Conservation (phyloP, 2,797 vertebrate genomes). For the Podargus strigoides region DNA sequence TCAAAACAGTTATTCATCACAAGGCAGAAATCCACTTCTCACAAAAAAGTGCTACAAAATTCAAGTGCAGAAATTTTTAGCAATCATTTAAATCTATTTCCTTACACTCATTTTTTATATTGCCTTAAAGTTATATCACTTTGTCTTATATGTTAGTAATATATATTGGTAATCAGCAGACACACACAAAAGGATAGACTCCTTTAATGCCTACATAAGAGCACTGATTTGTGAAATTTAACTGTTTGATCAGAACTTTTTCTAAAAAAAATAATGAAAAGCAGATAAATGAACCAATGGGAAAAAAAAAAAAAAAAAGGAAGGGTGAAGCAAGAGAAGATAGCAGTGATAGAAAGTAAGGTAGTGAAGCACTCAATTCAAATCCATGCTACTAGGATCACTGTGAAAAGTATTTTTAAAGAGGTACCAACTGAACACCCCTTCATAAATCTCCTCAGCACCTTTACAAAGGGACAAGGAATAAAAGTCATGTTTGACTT, state of each 20-base stretch:
- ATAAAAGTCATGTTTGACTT: too few relatives aligned
- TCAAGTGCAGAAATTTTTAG: neutral
- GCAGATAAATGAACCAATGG: neutral
- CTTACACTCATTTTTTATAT: neutral
- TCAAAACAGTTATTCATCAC: neutral
- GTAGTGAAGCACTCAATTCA: neutral
- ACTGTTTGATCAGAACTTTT: neutral
- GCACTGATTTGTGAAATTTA: neutral
- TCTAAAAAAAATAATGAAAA: neutral
- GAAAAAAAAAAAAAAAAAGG: neutral
- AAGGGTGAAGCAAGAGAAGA: neutral
- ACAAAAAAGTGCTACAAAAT: neutral
- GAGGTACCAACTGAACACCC: neutral
- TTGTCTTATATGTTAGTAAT: neutral
- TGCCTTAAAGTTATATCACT: neutral
- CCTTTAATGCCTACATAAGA: neutral
- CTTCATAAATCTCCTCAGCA: neutral
- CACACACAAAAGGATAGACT: neutral
- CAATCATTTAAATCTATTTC: neutral
- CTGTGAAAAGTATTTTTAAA: neutral
- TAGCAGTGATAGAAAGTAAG: neutral
- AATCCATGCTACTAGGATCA: neutral
- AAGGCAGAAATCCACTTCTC: neutral
- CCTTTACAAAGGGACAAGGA: neutral
- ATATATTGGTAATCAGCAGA: neutral